Evolutionary conservation across 2,113 vertebrate genomes (phyloP).

Genomic region (Mesembrinibis cayennensis): DNA sequence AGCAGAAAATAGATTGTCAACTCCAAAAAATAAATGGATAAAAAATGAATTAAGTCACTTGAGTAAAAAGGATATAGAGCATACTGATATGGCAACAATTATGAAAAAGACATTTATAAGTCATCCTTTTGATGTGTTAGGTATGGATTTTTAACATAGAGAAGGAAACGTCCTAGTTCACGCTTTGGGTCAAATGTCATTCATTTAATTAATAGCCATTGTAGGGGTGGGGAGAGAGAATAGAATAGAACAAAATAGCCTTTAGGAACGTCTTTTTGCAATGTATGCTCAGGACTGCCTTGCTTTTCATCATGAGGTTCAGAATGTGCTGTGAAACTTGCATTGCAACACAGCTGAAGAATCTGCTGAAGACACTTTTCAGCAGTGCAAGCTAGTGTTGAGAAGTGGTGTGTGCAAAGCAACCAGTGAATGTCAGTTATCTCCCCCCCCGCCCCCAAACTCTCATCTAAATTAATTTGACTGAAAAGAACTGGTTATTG

Average conservation of each 20-base stretch:
- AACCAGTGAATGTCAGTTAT: no score
- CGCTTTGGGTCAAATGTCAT: background rate
- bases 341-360: background rate
- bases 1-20: background rate
- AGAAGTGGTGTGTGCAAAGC: background rate
- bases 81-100: background rate
- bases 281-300: background rate
- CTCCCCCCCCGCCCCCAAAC: no score
- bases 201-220: background rate
- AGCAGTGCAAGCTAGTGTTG: rapidly evolving
- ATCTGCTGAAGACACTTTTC: background rate
- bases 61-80: background rate
- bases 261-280: background rate
- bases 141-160: background rate
- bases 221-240: background rate
- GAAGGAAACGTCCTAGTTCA: background rate
- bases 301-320: background rate
- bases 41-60: background rate
- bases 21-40: background rate
- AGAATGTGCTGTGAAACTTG: background rate
- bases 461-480: background rate
- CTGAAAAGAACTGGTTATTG: background rate
- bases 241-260: background rate
- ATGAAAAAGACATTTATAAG: background rate
- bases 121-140: background rate